These are phyloP conservation scores for Drosophila willistoni DNA, from an alignment of 1,140 invertebrate genomes.

Conservation along the genomic window DNA sequence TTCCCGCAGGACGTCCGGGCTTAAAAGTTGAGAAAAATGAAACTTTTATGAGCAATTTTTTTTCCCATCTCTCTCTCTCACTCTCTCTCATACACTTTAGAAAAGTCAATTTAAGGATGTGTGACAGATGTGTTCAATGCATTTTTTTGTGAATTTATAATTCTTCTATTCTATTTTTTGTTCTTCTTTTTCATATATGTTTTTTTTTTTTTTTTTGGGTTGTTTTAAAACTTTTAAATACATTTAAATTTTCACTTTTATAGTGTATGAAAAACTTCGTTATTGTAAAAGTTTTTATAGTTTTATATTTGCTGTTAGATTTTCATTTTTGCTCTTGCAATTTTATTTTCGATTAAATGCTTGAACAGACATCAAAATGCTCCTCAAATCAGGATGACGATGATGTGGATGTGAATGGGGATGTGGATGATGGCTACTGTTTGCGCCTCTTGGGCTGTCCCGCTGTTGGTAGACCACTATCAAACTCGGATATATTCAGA, in stretches of 20 bases:
- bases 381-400: background rate
- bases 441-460: conserved; percentile 52
- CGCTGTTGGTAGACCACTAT: conserved; percentile 67
- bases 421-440: conserved; percentile 30
- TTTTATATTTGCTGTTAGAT: conserved; percentile 15
- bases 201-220: background rate
- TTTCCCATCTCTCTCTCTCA: conserved; percentile 1
- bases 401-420: conserved; percentile 28
- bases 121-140: too few species aligned
- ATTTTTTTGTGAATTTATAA: background rate
- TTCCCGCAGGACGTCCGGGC: conserved; percentile 81
- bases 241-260: background rate
- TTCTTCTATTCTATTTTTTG: background rate
- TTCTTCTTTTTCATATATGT: background rate
- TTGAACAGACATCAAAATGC: conserved; percentile 72
- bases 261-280: background rate
- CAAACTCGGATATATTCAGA: conserved; percentile 78
- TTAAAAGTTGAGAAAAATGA: conserved; percentile 83
- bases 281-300: background rate
- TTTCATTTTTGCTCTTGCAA: conserved; percentile 36
- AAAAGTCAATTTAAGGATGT: background rate
- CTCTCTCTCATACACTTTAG: background rate
- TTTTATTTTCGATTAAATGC: conserved; percentile 81
- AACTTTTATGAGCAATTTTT: conserved; percentile 74
- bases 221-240: background rate